A percentile compares a stretch with the other conserved stretches of the same genome.
phyloP scores from a whole-genome alignment of 2,113 vertebrate genomes.

The Columba livia region DNA sequence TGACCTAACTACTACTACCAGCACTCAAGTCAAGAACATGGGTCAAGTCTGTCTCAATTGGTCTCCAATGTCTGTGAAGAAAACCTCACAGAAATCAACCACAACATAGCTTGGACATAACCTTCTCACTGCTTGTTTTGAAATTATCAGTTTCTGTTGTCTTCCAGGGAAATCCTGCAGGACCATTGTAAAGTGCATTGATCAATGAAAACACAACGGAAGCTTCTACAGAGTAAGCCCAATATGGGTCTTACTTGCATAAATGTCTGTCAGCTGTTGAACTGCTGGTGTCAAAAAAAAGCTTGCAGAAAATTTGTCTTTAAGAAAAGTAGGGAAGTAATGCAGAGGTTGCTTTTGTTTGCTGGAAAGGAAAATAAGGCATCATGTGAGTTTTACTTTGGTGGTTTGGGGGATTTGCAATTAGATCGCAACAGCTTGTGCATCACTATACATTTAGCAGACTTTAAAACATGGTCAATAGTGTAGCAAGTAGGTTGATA shows the following conservation, averaged over 20 bases:
- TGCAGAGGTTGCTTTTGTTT: background rate
- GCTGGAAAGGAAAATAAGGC: background rate
- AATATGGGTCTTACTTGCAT: background rate
- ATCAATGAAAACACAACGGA: background rate
- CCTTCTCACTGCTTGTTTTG: background rate
- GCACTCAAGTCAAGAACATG: accelerated
- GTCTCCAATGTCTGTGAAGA: background rate
- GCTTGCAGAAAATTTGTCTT: background rate
- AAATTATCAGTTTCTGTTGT: background rate
- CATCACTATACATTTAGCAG: background rate
- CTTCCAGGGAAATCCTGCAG: background rate
- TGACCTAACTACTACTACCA: background rate
- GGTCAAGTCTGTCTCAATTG: background rate
- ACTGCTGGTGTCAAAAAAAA: background rate
- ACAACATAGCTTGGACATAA: background rate
- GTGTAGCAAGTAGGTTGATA: background rate
- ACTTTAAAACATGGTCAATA: background rate
- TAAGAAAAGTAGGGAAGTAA: background rate
- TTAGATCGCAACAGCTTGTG: background rate
- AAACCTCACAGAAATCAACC: background rate
- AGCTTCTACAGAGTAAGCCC: background rate
- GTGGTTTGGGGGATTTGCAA: background rate
- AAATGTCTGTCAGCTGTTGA: background rate
- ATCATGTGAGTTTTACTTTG: background rate
- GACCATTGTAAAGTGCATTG: background rate